Conservation (phyloP, 1,140 invertebrate genomes). For the Zaprionus tsacasi region DNA sequence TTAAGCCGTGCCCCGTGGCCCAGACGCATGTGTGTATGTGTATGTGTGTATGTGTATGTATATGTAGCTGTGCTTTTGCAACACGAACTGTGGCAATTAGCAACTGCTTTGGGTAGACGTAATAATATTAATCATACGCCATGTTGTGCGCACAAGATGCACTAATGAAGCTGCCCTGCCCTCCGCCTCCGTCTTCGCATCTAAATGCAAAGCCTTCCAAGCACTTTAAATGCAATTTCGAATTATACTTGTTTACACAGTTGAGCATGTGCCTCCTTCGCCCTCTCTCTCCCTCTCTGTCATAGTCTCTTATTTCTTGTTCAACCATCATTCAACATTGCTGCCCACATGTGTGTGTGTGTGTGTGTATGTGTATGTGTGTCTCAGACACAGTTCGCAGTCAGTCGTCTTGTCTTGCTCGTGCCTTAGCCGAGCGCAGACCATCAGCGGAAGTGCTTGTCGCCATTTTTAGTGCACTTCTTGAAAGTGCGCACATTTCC, state of each 20-base stretch:
- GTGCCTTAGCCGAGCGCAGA: conserved; percentile 38
- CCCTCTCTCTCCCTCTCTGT: conserved; percentile 16
- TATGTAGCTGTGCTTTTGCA: conserved; percentile 13
- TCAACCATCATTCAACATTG: conserved; percentile 72
- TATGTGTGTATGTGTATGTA: background rate
- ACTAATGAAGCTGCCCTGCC: conserved; percentile 50
- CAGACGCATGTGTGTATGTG: background rate
- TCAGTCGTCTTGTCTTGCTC: conserved; percentile 18
- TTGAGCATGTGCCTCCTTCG: conserved; percentile 9
- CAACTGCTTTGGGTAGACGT: conserved; percentile 43
- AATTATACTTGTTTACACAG: conserved; percentile 73
- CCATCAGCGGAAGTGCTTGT: conserved; percentile 79
- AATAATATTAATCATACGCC: conserved; percentile 76
- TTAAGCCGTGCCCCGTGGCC: conserved; percentile 11
- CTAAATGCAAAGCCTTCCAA: conserved; percentile 52
- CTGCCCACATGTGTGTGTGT: conserved; percentile 2
- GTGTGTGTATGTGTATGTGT: conserved; percentile 20
- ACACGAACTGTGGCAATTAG: conserved; percentile 19
- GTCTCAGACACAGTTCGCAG: conserved; percentile 10
- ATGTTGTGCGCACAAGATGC: conserved; percentile 58
- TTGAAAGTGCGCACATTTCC: conserved; percentile 81
- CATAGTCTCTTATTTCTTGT: conserved; percentile 25
- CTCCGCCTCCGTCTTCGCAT: background rate
- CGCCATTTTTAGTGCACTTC: conserved; percentile 83
- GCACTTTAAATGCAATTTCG: conserved; percentile 75